Percentiles rank a stretch among this genome's conserved stretches.
Conservation (phyloP, 2,888 invertebrate genomes). For the Eustalomyia histrio region DNA sequence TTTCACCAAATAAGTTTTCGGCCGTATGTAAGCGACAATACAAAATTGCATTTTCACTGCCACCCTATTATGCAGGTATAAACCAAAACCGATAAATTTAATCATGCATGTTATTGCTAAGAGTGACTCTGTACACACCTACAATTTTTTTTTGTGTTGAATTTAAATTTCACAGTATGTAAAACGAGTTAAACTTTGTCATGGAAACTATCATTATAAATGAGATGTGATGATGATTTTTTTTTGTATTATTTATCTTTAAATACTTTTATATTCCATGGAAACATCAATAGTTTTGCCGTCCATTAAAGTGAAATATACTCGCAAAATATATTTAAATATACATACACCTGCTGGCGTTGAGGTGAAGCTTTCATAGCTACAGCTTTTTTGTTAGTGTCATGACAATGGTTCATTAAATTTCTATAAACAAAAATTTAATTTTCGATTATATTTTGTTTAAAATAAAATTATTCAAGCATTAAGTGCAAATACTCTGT, state of each 20-base stretch:
- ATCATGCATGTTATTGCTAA: slow-evolving; percentile 37
- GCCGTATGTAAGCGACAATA: no score
- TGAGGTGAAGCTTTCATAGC: slow-evolving; percentile 11
- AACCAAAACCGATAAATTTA: slow-evolving; percentile 2
- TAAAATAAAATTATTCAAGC: slow-evolving; percentile 41
- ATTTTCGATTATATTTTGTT: slow-evolving; percentile 29
- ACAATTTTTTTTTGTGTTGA: slow-evolving; percentile 12
- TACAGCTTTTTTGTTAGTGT: slow-evolving; percentile 26
- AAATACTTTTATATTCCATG: not conserved
- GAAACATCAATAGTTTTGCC: slow-evolving; percentile 29
- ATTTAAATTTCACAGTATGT: slow-evolving; percentile 40
- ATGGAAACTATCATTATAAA: slow-evolving; percentile 17
- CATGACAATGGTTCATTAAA: slow-evolving; percentile 64
- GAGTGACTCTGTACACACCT: slow-evolving; percentile 37
- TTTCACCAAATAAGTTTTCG: no score
- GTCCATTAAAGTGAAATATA: slow-evolving; percentile 7
- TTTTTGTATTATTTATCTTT: not conserved
- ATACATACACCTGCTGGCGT: slow-evolving; percentile 14
- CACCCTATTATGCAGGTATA: no score
- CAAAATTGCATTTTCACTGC: no score
- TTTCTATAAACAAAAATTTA: slow-evolving; percentile 48
- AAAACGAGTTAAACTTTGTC: slow-evolving; percentile 26
- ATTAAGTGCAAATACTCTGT: slow-evolving; percentile 26
- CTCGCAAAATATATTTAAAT: not conserved
- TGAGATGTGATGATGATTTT: slow-evolving; percentile 1